Evolutionary conservation across 2,797 vertebrate genomes (phyloP).

Genomic region (Pogonophryne albipinna): DNA sequence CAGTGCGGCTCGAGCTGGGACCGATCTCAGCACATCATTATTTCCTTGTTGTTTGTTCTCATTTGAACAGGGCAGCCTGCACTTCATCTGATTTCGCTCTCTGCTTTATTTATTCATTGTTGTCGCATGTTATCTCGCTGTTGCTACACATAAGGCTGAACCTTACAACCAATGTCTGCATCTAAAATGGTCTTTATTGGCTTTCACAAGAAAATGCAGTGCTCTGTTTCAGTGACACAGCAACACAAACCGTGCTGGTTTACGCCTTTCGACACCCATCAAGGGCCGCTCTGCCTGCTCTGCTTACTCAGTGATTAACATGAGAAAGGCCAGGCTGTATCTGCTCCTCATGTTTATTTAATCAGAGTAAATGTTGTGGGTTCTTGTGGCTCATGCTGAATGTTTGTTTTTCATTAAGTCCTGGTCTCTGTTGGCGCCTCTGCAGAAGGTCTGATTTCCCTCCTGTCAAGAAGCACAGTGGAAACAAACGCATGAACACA

Average conservation of each 20-base stretch:
- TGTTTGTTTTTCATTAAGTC: conserved; percentile 74
- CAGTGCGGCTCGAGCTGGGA: conserved; percentile 40
- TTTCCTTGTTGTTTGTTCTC: conserved; percentile 56
- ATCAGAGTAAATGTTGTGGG: conserved; percentile 73
- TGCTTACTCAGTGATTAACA: conserved; percentile 71
- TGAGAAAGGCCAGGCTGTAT: conserved; percentile 61
- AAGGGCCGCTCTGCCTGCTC: conserved; percentile 48
- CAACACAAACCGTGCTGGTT: conserved; percentile 27
- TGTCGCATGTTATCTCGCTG: conserved; percentile 27
- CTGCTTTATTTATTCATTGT: conserved; percentile 53
- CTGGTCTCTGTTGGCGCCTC: conserved; percentile 24
- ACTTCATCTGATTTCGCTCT: conserved; percentile 41
- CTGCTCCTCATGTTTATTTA: conserved; percentile 79
- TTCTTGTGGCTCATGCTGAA: conserved; percentile 62
- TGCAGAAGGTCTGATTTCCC: conserved; percentile 41
- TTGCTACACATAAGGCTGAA: conserved; percentile 24
- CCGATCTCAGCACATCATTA: conserved; percentile 59
- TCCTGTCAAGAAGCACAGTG: conserved; percentile 27
- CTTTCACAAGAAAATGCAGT: neutral
- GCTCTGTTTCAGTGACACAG: conserved; percentile 28
- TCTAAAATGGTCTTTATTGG: conserved; percentile 21
- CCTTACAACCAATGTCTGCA: conserved; percentile 29
- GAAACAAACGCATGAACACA: conserved; percentile 18
- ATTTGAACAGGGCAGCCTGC: conserved; percentile 41
- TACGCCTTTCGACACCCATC: conserved; percentile 36